phyloP scores from a whole-genome alignment of 2,888 invertebrate genomes.

The Drosophila anomelani region DNA sequence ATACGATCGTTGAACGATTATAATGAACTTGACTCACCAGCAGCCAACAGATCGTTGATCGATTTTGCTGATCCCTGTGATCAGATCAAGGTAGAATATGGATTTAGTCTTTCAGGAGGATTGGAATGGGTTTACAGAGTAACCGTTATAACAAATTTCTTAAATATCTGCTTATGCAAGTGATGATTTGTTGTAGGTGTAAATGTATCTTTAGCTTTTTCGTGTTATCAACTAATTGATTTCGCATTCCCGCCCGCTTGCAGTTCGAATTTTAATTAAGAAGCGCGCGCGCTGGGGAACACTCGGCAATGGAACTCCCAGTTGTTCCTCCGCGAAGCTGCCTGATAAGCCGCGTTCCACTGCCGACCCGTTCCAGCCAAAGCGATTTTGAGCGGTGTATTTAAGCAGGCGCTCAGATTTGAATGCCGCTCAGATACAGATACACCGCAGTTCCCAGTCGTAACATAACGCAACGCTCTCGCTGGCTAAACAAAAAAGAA shows the following conservation, averaged over 20 bases:
- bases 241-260: conserved; percentile 16
- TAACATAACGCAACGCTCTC: conserved; percentile 2
- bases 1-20: conserved; percentile 23
- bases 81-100: conserved; percentile 24
- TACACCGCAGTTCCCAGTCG: conserved; percentile 56
- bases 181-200: neutral
- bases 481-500: neutral
- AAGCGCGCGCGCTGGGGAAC: conserved; percentile 14
- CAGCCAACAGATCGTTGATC: conserved; percentile 2
- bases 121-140: neutral
- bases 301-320: conserved; percentile 9
- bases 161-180: neutral
- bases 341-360: conserved; percentile 45
- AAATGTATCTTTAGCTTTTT: conserved; percentile 6
- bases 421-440: conserved; percentile 70
- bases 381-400: conserved; percentile 35
- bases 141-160: neutral
- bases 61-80: neutral
- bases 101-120: neutral
- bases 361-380: conserved; percentile 42
- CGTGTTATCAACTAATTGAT: conserved; percentile 38
- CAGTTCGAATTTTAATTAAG: conserved; percentile 41
- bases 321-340: neutral
- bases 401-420: conserved; percentile 40
- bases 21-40: conserved; percentile 27